A percentile compares a stretch with the other conserved stretches of the same genome.
Evolutionary conservation across 2,888 invertebrate species (phyloP).

Genomic region (Chorisops tibialis): DNA sequence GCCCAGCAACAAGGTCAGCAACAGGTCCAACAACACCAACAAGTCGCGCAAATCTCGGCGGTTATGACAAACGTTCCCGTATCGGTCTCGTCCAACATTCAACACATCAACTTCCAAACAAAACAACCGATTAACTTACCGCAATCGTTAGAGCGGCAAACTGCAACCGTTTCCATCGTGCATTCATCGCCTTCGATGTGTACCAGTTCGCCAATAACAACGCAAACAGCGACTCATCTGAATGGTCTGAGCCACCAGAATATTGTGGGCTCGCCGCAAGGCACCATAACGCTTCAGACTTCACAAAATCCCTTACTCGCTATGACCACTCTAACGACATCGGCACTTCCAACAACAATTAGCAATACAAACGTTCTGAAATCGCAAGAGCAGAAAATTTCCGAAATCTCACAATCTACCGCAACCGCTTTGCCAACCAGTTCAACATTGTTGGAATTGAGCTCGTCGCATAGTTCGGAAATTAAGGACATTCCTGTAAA

Average conservation of each 20-base stretch:
- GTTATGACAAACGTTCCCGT: conserved; percentile 18
- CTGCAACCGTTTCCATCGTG: conserved; percentile 7
- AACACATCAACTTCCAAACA: conserved; percentile 35
- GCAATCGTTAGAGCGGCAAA: conserved; percentile 10
- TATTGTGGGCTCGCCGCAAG: conserved; percentile 36
- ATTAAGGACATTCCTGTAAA: background rate
- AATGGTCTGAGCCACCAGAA: conserved; percentile 34
- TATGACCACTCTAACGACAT: conserved; percentile 42
- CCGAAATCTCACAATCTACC: background rate
- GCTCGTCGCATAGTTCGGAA: conserved; percentile 23
- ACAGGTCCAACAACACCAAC: conserved; percentile 41
- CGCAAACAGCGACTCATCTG: conserved; percentile 47
- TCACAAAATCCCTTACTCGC: conserved; percentile 51
- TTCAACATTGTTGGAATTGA: conserved; percentile 26
- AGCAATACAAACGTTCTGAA: conserved; percentile 7
- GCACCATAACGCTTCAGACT: conserved; percentile 44
- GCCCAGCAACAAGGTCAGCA: conserved; percentile 49
- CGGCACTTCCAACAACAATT: conserved; percentile 10
- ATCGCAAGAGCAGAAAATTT: conserved; percentile 7
- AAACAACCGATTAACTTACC: conserved; percentile 22
- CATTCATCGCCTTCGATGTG: conserved; percentile 10
- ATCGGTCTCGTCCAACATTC: conserved; percentile 12
- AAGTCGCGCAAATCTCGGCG: conserved; percentile 35
- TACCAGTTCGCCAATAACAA: conserved; percentile 43
- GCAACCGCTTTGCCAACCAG: background rate